Evolutionary conservation across 2,888 invertebrate genomes (phyloP), one percentile per base, ranked within the genome.

Genomic region (Drosophila picticornis): DNA sequence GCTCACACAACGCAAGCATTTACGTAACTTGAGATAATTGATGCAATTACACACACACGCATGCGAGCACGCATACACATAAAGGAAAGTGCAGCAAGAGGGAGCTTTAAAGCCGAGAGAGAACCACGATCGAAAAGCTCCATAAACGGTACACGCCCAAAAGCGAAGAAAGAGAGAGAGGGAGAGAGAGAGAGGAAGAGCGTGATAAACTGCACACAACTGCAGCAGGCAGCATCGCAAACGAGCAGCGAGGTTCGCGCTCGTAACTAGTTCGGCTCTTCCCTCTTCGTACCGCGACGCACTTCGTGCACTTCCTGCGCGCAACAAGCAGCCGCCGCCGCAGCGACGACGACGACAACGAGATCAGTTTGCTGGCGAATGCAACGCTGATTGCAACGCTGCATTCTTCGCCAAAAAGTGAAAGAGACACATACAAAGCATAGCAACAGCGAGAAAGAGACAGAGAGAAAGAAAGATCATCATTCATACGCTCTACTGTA

Each of bases 251-350:
- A 29, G 29, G 22, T 34, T 61, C n/a, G 58, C 38, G 61, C 51
- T 85, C 85, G 85, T 89, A 89, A 85, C 85, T 85, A 84, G 89
- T 85, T 85, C 85, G 84, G 34, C n/a, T 36, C 27, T 36, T 55
- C 55, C 25, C 55, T 56, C 55, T 56, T 56, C 9, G 38, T 56
- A 56, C 66, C 62, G 72, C 60, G 72, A 63, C 71, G 63, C 6
- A 29, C 84, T 79, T 87, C 89, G 89, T 87, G 87, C 84, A 85
- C 89, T 85, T 85, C 85, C 85, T 85, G 89, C 83, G 87, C 84
- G 83, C 74, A 73, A 69, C 72, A 80, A 65, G 83, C 83, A 65
- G 75, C 64, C 66, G 75, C 72, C 74, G 80, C 80, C 62, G 75
- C 67, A 57, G 43, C 31, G 22, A 31, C 56, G 27, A 29, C 70